Evolutionary conservation across 2,113 vertebrate genomes (phyloP).

Genomic region (Osmerus mordax): DNA sequence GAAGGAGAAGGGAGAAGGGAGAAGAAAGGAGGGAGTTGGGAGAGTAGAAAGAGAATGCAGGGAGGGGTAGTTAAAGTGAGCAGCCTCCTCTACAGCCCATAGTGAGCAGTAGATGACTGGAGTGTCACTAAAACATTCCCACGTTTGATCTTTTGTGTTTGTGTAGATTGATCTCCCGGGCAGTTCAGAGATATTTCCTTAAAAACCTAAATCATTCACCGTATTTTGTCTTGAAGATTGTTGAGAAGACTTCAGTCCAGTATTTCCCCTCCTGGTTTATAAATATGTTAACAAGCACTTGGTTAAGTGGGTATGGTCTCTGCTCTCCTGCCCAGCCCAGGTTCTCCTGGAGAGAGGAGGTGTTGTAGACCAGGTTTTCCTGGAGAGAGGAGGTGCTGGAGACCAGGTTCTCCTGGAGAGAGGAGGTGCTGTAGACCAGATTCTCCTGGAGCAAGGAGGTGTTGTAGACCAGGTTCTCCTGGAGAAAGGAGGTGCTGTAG

Average conservation of each 20-base stretch:
- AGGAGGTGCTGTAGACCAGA: too few relatives aligned
- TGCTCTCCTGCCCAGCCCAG: conserved; percentile 44
- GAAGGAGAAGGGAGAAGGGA: conserved; percentile 6
- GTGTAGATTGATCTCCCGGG: conserved; percentile 39
- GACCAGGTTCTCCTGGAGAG: too few relatives aligned
- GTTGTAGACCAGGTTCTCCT: too few relatives aligned
- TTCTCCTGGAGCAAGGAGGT: too few relatives aligned
- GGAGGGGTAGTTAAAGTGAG: conserved; percentile 45
- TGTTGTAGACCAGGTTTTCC: too few relatives aligned
- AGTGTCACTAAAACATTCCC: conserved; percentile 16
- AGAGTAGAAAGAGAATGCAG: neutral
- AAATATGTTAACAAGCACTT: conserved; percentile 30
- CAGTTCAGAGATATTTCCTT: conserved; percentile 36
- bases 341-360: too few relatives aligned
- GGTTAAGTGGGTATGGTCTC: conserved; percentile 28
- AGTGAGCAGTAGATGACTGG: conserved; percentile 24
- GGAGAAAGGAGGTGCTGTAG: too few relatives aligned
- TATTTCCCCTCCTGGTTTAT: conserved; percentile 43
- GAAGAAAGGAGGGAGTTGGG: conserved; percentile 5
- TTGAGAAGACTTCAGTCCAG: conserved; percentile 27
- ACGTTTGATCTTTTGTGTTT: conserved; percentile 36
- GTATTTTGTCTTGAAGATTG: conserved; percentile 50
- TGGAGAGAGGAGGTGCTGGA: too few relatives aligned
- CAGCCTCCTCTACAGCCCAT: conserved; percentile 24
- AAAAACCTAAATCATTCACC: conserved; percentile 49